Evolutionary conservation across 2,888 invertebrate species (phyloP).

Genomic region (Aplocera efformata): DNA sequence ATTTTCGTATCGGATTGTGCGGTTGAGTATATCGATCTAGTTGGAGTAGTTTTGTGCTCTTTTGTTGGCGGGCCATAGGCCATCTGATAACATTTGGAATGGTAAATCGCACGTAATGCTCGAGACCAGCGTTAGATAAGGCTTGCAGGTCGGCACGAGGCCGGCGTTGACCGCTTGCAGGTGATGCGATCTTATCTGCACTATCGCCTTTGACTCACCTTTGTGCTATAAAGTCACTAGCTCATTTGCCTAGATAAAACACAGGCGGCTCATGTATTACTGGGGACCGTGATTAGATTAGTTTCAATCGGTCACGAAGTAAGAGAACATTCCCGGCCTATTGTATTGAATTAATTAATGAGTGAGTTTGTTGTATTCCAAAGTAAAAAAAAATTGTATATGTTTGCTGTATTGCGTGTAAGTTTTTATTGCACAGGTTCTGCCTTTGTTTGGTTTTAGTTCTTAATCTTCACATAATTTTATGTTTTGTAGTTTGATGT

Average conservation of each 20-base stretch:
- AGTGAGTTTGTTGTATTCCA: no score
- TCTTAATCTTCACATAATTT: neutral
- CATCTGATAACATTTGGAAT: slow-evolving; percentile 70
- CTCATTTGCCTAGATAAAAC: slow-evolving; percentile 45
- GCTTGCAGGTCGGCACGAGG: slow-evolving; percentile 31
- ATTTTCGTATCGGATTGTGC: slow-evolving; percentile 34
- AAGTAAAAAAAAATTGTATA: no score
- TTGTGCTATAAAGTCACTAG: slow-evolving; percentile 34
- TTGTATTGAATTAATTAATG: no score
- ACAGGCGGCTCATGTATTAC: slow-evolving; percentile 19
- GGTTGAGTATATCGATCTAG: slow-evolving; percentile 57
- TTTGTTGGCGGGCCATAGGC: slow-evolving; percentile 60
- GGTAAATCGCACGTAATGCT: slow-evolving; percentile 73
- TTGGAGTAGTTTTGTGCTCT: slow-evolving; percentile 54
- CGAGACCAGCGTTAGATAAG: slow-evolving; percentile 52
- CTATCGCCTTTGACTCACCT: slow-evolving; percentile 45
- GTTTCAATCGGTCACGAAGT: slow-evolving; percentile 19
- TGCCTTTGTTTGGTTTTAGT: neutral
- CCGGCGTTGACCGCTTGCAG: slow-evolving; percentile 60
- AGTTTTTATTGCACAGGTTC: neutral
- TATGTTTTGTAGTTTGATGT: no score
- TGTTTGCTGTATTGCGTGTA: no score
- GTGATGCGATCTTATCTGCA: slow-evolving; percentile 54
- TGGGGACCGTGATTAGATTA: slow-evolving; percentile 20
- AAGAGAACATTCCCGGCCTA: neutral